These are phyloP conservation scores for Orussus abietinus DNA, from an alignment of 1,140 invertebrate genomes.

Conservation along the genomic window DNA sequence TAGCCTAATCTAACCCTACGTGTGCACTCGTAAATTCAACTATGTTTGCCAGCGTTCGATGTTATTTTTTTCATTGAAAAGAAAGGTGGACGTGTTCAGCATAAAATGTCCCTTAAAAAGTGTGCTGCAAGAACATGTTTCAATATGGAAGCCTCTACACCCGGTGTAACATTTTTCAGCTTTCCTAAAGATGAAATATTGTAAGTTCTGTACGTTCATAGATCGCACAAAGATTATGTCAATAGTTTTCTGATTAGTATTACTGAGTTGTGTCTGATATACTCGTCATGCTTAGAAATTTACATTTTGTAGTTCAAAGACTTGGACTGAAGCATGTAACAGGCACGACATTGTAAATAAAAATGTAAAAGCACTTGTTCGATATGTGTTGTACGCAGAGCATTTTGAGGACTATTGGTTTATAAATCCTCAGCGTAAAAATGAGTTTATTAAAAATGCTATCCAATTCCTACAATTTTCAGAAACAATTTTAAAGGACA, in stretches of 20 bases:
- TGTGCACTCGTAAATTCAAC: no score
- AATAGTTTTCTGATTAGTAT: no score
- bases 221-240: background rate
- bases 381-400: conserved; percentile 4
- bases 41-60: no score
- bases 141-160: background rate
- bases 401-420: conserved; percentile 12
- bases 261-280: no score
- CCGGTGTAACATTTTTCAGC: conserved; percentile 5
- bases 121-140: conserved; percentile 9
- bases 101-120: no score
- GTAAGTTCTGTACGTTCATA: conserved; percentile 1
- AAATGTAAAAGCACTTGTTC: background rate
- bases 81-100: no score
- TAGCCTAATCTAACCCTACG: no score
- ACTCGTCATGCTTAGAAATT: background rate
- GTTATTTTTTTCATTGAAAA: no score
- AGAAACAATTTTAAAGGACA: conserved; percentile 5
- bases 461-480: conserved; percentile 10
- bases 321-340: conserved; percentile 10
- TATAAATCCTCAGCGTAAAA: conserved; percentile 3
- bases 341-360: conserved; percentile 4
- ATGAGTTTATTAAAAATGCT: background rate
- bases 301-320: conserved; percentile 1
- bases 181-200: conserved; percentile 4